Percentiles rank a stretch among this genome's conserved stretches.
Conservation (phyloP, 2,888 invertebrate genomes). For the Heliconius cydno region DNA sequence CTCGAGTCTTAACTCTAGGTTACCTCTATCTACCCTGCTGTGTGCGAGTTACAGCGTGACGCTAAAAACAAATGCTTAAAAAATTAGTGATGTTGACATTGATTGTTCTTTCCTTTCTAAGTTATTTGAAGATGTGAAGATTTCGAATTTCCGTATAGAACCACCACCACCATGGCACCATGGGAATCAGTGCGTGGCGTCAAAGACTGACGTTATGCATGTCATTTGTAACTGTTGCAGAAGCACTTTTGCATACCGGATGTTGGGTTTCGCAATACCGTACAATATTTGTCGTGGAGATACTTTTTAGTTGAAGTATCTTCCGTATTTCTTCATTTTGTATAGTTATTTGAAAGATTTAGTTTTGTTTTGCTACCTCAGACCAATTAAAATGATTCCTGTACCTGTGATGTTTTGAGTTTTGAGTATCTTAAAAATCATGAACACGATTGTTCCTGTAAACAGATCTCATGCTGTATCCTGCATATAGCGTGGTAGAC, state of each 20-base stretch:
- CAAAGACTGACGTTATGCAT: conserved; percentile 36
- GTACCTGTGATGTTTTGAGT: too few relatives aligned
- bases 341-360: too few relatives aligned
- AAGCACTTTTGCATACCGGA: conserved; percentile 34
- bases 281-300: conserved; percentile 3
- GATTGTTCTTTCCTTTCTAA: background rate
- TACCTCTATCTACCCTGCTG: too few relatives aligned
- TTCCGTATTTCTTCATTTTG: background rate
- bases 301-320: background rate
- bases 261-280: conserved; percentile 17
- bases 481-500: background rate
- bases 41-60: too few relatives aligned
- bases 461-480: too few relatives aligned
- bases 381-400: too few relatives aligned
- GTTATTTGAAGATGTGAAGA: conserved; percentile 6
- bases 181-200: conserved; percentile 39
- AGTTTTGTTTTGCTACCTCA: too few relatives aligned
- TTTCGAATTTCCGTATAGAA: conserved; percentile 38
- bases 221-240: conserved; percentile 41
- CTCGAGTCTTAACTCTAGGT: too few relatives aligned
- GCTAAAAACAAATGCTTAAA: too few relatives aligned
- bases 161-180: conserved; percentile 6
- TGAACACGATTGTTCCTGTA: too few relatives aligned
- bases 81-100: background rate
- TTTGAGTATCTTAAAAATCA: too few relatives aligned